These are phyloP conservation scores for Syngnathus rostellatus DNA, from an alignment of 2,797 vertebrate species.

Conservation along the genomic window DNA sequence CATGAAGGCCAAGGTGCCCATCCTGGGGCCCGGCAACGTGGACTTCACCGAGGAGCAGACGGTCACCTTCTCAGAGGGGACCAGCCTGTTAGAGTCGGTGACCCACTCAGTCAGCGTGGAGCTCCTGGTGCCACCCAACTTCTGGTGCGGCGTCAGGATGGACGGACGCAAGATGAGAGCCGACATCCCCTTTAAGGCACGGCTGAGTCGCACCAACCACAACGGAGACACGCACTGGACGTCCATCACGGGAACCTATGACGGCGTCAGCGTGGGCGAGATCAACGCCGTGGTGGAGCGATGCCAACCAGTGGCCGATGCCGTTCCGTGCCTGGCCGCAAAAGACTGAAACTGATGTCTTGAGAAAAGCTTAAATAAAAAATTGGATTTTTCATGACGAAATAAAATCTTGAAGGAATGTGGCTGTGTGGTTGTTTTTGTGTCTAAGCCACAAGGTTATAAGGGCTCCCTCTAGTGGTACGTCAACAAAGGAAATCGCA, in stretches of 20 bases:
- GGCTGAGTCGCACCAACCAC: constrained; percentile 58
- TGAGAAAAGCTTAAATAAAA: neutral
- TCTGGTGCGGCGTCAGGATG: constrained; percentile 61
- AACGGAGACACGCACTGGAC: constrained; percentile 62
- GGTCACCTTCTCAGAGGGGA: constrained; percentile 59
- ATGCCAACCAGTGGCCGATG: constrained; percentile 51
- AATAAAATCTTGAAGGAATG: neutral
- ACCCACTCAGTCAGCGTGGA: constrained; percentile 50
- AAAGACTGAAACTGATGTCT: constrained; percentile 3
- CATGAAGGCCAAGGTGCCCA: constrained; percentile 60
- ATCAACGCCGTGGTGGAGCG: constrained; percentile 61
- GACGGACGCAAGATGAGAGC: constrained; percentile 64
- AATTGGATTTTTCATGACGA: no score
- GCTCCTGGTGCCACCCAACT: constrained; percentile 55
- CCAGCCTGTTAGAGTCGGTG: constrained; percentile 47
- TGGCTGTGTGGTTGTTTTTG: no score
- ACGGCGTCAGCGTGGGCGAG: constrained; percentile 52
- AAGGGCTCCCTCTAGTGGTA: no score
- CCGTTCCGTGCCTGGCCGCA: constrained; percentile 37
- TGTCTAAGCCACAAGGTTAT: no score
- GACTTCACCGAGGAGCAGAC: constrained; percentile 62
- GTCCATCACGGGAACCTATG: constrained; percentile 53
- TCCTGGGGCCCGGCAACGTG: constrained; percentile 44
- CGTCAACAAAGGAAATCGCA: no score
- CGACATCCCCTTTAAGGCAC: constrained; percentile 57